Conservation (phyloP, 2,797 vertebrate species). For the Petrocephalus schoutedeni region DNA sequence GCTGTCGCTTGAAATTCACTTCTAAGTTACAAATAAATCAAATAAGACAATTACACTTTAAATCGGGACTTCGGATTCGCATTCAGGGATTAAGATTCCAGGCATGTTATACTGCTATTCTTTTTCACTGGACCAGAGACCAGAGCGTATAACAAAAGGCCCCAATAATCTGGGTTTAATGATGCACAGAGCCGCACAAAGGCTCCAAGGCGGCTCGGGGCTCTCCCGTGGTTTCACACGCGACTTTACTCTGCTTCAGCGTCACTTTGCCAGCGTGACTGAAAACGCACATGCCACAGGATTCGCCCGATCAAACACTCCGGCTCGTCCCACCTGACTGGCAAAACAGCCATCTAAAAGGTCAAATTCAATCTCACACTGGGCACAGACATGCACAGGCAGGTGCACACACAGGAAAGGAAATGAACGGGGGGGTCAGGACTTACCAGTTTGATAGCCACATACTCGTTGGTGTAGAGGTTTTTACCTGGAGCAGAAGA, state of each 20-base stretch:
- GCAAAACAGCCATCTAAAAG: not conserved
- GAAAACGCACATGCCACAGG: not conserved
- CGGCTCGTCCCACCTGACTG: not conserved
- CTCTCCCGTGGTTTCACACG: not conserved
- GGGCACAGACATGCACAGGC: not conserved
- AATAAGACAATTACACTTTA: not conserved
- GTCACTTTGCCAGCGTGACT: not conserved
- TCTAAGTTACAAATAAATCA: not conserved
- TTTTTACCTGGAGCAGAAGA: constrained; percentile 80
- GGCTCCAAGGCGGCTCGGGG: not conserved
- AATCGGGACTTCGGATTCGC: not conserved
- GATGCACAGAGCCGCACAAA: not conserved
- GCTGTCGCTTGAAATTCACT: not conserved
- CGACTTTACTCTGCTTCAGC: not conserved
- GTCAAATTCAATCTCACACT: not conserved
- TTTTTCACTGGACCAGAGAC: not conserved
- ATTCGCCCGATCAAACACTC: not conserved
- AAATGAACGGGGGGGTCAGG: not conserved
- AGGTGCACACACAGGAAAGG: not conserved
- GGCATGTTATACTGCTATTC: not conserved
- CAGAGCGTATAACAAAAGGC: not conserved
- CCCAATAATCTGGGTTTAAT: constrained; percentile 11
- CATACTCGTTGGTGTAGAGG: constrained; percentile 98
- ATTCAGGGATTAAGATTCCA: constrained; percentile 8
- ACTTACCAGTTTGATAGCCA: constrained; percentile 99